Base-by-base conservation (phyloP, 2,888 invertebrate species). In the Oxytorus armatus region DNA sequence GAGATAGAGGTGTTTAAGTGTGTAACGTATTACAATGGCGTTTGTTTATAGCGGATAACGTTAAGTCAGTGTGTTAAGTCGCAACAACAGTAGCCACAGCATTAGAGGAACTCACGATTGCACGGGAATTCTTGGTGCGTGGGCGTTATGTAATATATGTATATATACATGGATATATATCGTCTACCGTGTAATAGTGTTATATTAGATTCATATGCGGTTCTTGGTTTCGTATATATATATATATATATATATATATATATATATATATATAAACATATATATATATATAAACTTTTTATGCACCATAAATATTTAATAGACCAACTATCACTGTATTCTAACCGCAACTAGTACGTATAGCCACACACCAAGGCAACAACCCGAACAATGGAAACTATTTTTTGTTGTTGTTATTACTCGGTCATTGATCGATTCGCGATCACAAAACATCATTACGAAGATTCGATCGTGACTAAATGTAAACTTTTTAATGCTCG, bases 11-110 rank as follows among this genome's bases (percentile, higher is more conserved):
- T 7, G 18, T 8, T 42, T 21, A 14, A 18, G 72, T 68, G 66
- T 47, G 42, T 61, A 11, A 51, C 66, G 70, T 70, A 55, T 77
- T 68, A 82, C 81, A 83, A 83, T 81, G 68, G 74, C 76, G 76
- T 81, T 81, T 79, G 79, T 83, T 83, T 79, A 83, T 79, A 79
- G 75, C 66, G 69, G 77, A 81, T 79, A 79, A 79, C 63, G 66
- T 72, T 47, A 72, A 82, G 73, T 70, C 44, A 44, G 77, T 72
- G 61, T 53, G 79, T 81, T 77, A 77, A 81, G 59, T 75, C 57
- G 63, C 59, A n/a, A 23, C 72, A 68, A 70, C 70, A 70, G 69
- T 57, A 79, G 79, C 70, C 79, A 57, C 79, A 79, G 75, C 74
- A 75, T 29, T 47, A 49, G 72, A 59, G 55, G 25, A 65, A 70